A percentile compares a stretch with the other conserved stretches of the same genome.
Conservation (phyloP, 2,113 vertebrate genomes). For the Tapirus terrestris region DNA sequence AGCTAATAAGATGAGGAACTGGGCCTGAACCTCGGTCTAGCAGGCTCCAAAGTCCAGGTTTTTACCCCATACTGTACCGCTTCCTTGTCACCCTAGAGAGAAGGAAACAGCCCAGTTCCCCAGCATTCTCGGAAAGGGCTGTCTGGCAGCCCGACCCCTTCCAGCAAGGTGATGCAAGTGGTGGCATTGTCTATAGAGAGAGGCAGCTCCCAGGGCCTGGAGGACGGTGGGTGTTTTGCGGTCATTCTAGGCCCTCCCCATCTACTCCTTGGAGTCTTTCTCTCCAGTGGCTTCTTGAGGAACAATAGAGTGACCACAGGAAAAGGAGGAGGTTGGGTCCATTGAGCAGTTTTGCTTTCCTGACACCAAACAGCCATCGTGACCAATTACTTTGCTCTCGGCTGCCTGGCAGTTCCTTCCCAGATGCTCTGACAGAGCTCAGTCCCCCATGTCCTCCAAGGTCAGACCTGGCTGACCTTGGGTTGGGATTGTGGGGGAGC, state of each 20-base stretch:
- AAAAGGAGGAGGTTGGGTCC: not conserved
- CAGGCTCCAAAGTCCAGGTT: not conserved
- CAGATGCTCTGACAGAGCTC: not conserved
- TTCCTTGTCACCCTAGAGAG: not conserved
- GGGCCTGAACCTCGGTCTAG: not conserved
- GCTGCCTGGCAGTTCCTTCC: not conserved
- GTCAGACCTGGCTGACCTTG: not conserved
- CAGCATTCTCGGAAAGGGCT: not conserved
- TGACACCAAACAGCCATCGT: not conserved
- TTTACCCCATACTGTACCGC: not conserved
- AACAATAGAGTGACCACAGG: not conserved
- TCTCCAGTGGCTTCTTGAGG: not conserved
- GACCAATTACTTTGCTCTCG: not conserved
- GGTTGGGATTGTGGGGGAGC: not conserved
- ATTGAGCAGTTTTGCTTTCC: not conserved
- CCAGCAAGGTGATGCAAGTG: not conserved
- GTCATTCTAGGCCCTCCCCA: not conserved
- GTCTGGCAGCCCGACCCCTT: not conserved
- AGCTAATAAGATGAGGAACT: not conserved
- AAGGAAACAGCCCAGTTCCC: not conserved
- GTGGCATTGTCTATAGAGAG: not conserved
- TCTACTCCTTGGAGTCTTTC: not conserved
- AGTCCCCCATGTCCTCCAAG: not conserved
- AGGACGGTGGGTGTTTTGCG: not conserved
- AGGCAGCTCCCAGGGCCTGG: not conserved